Evolutionary conservation across 2,797 vertebrate genomes (phyloP), one percentile per base, ranked within the genome.

Genomic region (Adrianichthys oophorus): DNA sequence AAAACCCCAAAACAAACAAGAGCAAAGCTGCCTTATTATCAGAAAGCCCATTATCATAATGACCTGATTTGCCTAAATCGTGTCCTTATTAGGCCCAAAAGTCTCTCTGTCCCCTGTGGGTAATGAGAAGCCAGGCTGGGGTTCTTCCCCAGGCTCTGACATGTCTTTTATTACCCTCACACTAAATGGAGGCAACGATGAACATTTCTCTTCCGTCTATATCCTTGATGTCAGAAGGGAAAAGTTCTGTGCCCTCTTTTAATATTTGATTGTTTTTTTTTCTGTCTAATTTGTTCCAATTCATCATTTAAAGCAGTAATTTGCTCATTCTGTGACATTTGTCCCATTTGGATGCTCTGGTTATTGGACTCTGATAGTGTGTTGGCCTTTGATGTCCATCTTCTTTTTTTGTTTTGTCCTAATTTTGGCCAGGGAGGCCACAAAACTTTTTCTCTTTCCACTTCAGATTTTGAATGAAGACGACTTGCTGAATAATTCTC

Each of bases 191-290:
- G 61, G 86, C 89, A 93, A 93, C 90, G 92, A 93, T 88, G 88
- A 85, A 66, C 83, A 85, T 86, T 87, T 86, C 78, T 70, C 65
- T 87, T 52, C 72, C 87, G 75, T 74, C 72, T 78, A 75, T 80
- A 84, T 79, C 87, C 87, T 92, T 92, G 90, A 93, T 92, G 87
- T 91, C 85, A 84, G 64, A 87, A 71, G 70, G 66, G 77, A 82
- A 86, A 87, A 83, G 78, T 85, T 79, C 74, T 80, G 78, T 89
- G 86, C 78, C 88, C 90, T 90, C 83, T 92, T 91, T 93, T 91
- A 92, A 92, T 93, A 93, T 93, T 92, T 93, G 87, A 93, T 93
- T 88, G 84, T 90, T 92, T 91, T 86, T 82, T 79, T 89, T 92
- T 76, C 77, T 63, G 41, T 75, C 73, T 90, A 91, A 93, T 93